Evolutionary conservation across 1,140 invertebrate genomes (phyloP).

Genomic region (Drosophila erecta): DNA sequence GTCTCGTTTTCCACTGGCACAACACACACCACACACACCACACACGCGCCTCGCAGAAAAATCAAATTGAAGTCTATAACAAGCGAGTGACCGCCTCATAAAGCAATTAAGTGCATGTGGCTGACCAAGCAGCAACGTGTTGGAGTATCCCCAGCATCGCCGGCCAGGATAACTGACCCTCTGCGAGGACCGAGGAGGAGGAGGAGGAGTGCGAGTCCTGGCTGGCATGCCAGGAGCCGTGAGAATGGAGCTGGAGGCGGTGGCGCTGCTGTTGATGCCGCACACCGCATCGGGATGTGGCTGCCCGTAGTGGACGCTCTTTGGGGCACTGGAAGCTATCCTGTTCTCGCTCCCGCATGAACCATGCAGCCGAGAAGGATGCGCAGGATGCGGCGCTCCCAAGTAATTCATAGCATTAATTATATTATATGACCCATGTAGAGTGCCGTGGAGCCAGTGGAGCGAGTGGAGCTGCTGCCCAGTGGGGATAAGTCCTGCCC

Average conservation of each 20-base stretch:
- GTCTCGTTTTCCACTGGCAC: constrained; percentile 54
- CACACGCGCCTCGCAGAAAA: constrained; percentile 44
- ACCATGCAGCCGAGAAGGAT: not conserved
- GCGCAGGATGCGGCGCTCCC: constrained; percentile 32
- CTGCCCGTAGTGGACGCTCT: not conserved
- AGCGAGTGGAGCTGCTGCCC: no score
- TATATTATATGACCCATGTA: constrained; percentile 67
- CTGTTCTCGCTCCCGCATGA: constrained; percentile 5
- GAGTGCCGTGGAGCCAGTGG: not conserved
- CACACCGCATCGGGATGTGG: not conserved
- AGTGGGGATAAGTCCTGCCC: no score
- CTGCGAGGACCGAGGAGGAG: not conserved
- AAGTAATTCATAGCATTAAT: constrained; percentile 81
- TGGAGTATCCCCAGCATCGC: constrained; percentile 55
- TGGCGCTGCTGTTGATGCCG: not conserved
- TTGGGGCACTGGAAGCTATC: not conserved
- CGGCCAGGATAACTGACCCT: constrained; percentile 33
- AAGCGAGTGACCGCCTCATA: constrained; percentile 79
- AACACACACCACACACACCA: constrained; percentile 8
- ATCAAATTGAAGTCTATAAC: constrained; percentile 83
- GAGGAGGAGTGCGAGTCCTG: not conserved
- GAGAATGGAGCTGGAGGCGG: not conserved
- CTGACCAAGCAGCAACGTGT: constrained; percentile 80
- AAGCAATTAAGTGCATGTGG: constrained; percentile 82
- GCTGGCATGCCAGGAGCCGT: not conserved